These are phyloP conservation scores for Mylabris phalerata DNA, from an alignment of 1,140 invertebrate species.

Conservation along the genomic window DNA sequence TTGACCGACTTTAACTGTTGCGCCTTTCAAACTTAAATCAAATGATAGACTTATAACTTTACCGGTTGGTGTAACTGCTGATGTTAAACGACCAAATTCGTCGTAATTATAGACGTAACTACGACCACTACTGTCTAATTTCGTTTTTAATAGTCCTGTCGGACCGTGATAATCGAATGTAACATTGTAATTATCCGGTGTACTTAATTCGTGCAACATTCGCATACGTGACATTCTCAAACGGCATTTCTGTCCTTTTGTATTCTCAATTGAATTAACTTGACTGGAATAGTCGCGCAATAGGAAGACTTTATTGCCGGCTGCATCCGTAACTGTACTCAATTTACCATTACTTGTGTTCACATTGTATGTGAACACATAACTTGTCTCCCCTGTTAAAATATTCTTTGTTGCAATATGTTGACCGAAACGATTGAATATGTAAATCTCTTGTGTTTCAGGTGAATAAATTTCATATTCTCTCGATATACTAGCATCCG, in stretches of 20 bases:
- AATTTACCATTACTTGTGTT: constrained; percentile 94
- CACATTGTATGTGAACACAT: constrained; percentile 91
- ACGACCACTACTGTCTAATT: constrained; percentile 82
- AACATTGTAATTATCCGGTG: constrained; percentile 85
- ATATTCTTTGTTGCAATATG: constrained; percentile 90
- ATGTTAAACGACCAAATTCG: constrained; percentile 84
- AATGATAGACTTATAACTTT: constrained; percentile 79
- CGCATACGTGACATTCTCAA: constrained; percentile 83
- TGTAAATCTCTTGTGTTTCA: constrained; percentile 91
- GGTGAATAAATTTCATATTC: constrained; percentile 94
- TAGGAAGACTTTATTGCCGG: constrained; percentile 89
- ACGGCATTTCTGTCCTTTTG: constrained; percentile 86
- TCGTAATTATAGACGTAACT: constrained; percentile 94
- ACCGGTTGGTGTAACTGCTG: constrained; percentile 87
- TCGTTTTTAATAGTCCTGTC: constrained; percentile 79
- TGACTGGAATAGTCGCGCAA: constrained; percentile 80
- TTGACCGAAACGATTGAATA: constrained; percentile 94
- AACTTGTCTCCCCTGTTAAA: constrained; percentile 83
- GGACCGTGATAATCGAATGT: constrained; percentile 90
- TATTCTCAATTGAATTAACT: constrained; percentile 91
- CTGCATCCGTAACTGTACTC: constrained; percentile 83
- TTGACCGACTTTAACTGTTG: constrained; percentile 75
- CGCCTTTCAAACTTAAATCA: constrained; percentile 81
- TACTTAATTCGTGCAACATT: constrained; percentile 79
- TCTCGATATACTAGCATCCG: constrained; percentile 69